Base-by-base conservation (phyloP, 1,140 invertebrate genomes). In the Camponotus pennsylvanicus region DNA sequence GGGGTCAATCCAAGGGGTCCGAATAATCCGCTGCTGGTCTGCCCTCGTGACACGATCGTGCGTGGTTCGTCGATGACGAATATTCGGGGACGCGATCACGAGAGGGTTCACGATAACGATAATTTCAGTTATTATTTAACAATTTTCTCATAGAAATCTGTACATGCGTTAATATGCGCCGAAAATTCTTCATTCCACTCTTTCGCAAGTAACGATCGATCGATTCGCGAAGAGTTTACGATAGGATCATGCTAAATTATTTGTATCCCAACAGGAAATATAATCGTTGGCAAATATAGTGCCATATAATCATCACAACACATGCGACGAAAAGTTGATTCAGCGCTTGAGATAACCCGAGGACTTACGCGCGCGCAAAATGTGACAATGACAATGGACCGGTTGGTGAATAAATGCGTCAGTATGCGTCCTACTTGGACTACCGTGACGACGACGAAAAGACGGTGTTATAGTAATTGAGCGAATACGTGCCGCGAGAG, bases 1-100 rank as follows among this genome's bases (percentile, higher is more conserved):
- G 78, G 88, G n/a, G n/a, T n/a, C n/a, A n/a, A n/a, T 86, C 13
- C 77, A 90, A 85, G 85, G 89, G 89, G 89, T 67, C 82, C 77
- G 89, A 83, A 85, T 90, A 90, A 90, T 90, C 78, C 61, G 61
- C 52, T 61, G 88, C 49, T 45, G 71, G 21, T 27, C 21, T 21
- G 52, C 11, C 67, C 73, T 77, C 61, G 80, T 84, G 86, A 87
- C 67, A 69, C 55, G 86, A 82, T 71, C 55, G 63, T 52, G 37
- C 55, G 73, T 57, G 49, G 6, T 52, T 52, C 15, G 49, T 55
- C 77, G 71, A 69, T 61, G 49, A 77, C 61, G 87, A 63, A 77
- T 69, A 18, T 75, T 88, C 55, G 64, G 70, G 64, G 18, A 52
- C 34, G 34, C 63, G 77, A 64, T 45, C 27, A 6, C n/a, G n/a